Conservation (phyloP, 37 sponge, comb jelly and placozoan genomes). For the Lycopodina hypogea region DNA sequence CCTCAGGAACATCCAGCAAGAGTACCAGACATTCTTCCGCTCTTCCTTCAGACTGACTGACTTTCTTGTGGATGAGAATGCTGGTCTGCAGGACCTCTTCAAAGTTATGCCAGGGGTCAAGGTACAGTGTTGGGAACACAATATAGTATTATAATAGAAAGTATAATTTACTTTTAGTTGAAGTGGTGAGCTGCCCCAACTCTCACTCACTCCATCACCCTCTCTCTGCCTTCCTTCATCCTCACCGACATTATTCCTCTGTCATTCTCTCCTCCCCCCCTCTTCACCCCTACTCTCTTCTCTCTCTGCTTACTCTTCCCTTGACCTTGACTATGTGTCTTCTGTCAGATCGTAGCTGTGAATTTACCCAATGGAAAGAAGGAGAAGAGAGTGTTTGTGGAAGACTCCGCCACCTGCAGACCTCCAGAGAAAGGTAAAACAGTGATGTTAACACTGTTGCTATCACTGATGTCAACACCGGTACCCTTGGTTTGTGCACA, state of each 20-base stretch:
- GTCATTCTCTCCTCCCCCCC: not conserved
- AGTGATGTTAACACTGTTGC: too few relatives aligned
- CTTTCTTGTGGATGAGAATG: conserved; percentile 16
- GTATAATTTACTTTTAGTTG: too few relatives aligned
- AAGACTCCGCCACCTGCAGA: not conserved
- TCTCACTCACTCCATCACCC: too few relatives aligned
- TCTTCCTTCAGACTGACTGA: conserved; percentile 53
- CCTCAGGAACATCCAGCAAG: conserved; percentile 58
- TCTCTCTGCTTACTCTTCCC: not conserved
- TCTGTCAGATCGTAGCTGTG: conserved; percentile 8
- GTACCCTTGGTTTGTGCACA: too few relatives aligned
- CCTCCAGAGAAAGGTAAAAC: not conserved
- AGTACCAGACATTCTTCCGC: conserved; percentile 69
- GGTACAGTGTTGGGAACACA: conserved; percentile 1
- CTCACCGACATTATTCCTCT: not conserved
- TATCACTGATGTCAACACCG: too few relatives aligned
- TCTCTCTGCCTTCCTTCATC: too few relatives aligned
- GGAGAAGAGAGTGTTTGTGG: conserved; percentile 23
- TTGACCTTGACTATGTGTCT: not conserved
- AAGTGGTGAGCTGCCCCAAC: too few relatives aligned
- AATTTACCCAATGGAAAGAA: conserved; percentile 2
- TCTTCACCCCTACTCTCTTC: too few relatives aligned
- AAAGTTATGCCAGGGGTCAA: conserved; percentile 31
- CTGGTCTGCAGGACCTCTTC: conserved; percentile 22
- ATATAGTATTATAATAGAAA: too few relatives aligned